Base-by-base conservation (phyloP, 2,797 vertebrate genomes). In the Columba guinea region DNA sequence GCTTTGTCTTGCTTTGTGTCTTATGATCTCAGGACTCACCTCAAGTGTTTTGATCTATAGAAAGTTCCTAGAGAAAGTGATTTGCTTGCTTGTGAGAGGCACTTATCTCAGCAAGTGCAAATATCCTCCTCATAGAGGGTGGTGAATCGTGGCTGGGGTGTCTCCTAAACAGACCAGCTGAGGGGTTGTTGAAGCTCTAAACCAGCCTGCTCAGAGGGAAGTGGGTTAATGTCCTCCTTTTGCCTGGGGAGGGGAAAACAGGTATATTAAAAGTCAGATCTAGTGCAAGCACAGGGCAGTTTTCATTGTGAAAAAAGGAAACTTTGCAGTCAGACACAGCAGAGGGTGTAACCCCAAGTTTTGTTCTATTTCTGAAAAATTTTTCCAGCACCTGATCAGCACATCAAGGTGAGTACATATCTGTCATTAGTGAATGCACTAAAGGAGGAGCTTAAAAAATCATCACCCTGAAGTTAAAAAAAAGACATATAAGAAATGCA, bases 321-420 rank as follows among this genome's bases (percentile, higher is more conserved):
- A 48, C 37, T 64, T 41, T 34, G 68, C 14, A 7, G 32, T 87
- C 55, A 90, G 63, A 59, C 41, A 82, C 79, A 87, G 68, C 53
- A 71, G 30, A 89, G 28, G 51, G 41, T 79, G 32, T 82, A 79
- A 76, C 86, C 51, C 51, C 53, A 75, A 49, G 28, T 44, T 84
- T 34, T 87, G 46, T 76, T 84, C 63, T 76, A 7, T 89, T 94
- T 93, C 90, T 87, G 79, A 48, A 60, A 78, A 82, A 49, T 39
- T 24, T 83, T 90, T 60, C 21, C 37, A 76, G 24, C 64, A 76
- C 27, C 59, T 64, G 68, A 53, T 67, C 56, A 70, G 49, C 32
- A 32, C 7, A 2, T 77, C 18, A 51, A 35, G 39, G 30, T 34
- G n/a, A 41, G 7, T 53, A 15, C 3, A 3, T 58, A 37, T 81